Evolutionary conservation across 2,888 invertebrate genomes (phyloP), one percentile per base, ranked within the genome.

Genomic region (Eugnorisma glareosa): DNA sequence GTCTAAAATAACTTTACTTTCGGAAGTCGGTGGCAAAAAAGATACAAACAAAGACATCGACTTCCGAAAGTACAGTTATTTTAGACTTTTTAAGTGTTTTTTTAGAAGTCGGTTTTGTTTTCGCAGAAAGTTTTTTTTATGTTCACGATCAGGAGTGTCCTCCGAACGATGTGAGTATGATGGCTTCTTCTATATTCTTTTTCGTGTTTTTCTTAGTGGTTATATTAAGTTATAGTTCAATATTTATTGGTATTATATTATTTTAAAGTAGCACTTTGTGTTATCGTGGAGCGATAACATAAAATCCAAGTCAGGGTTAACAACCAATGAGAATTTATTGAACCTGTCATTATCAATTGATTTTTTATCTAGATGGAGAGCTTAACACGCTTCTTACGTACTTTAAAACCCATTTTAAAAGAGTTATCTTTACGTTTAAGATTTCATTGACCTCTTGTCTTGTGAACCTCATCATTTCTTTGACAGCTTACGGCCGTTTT

Each of bases 271-370:
- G 67, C 63, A 67, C 69, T 73, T 61, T 73, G 6, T 73, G 37
- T 73, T 77, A 73, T 73, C 72, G 37, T 67, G 1, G 31, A 40
- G 66, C 35, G 68, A 81, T 81, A 68, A 76, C 70, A 76, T 48
- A 67, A 66, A 77, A 45, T 72, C 67, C 28, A 63, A 51, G 45
- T 35, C 45, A 31, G 43, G 28, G 10, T 37, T 37, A 43, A 72
- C 21, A 28, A 43, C n/a, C 48, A 76, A 76, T 61, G 40, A 82
- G 28, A 73, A 82, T 83, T 77, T 83, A 82, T 81, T 73, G 54
- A 40, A 45, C 40, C 74, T 24, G 63, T n/a, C 63, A 28, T 54
- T 40, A 81, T 70, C 68, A 10, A 45, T 51, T 77, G 37, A 54
- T 21, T 54, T 54, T 68, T 69, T 77, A 81, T 77, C 77, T 77